phyloP scores from a whole-genome alignment of 2,888 invertebrate species.

The Orgyia antiqua region DNA sequence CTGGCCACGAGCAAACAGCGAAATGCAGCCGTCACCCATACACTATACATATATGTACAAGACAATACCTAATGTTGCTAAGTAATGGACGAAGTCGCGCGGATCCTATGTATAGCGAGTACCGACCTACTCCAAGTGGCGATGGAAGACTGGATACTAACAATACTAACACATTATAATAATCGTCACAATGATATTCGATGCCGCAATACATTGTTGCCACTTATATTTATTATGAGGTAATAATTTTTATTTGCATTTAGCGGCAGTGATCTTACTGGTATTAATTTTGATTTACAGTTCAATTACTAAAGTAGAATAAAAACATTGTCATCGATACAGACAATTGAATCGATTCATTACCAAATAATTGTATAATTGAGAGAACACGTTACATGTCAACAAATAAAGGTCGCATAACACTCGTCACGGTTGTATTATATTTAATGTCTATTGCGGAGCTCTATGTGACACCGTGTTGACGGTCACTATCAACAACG shows the following conservation, averaged over 20 bases:
- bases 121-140: slow-evolving; percentile 19
- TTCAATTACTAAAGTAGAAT: too few relatives aligned
- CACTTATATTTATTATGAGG: slow-evolving; percentile 39
- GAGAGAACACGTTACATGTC: too few relatives aligned
- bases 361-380: too few relatives aligned
- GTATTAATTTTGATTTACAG: background rate
- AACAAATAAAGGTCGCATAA: background rate
- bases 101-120: slow-evolving; percentile 32
- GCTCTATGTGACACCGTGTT: too few relatives aligned
- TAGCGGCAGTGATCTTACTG: slow-evolving; percentile 37
- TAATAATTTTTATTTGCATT: slow-evolving; percentile 27
- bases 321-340: background rate
- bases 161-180: slow-evolving; percentile 27
- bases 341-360: background rate
- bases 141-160: slow-evolving; percentile 62
- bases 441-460: too few relatives aligned
- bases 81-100: slow-evolving; percentile 58
- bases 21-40: slow-evolving; percentile 23
- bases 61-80: slow-evolving; percentile 50
- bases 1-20: slow-evolving; percentile 26
- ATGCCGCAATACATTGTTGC: slow-evolving; percentile 26
- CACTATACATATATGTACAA: slow-evolving; percentile 50
- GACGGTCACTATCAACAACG: too few relatives aligned
- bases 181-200: slow-evolving; percentile 19
- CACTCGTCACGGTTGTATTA: too few relatives aligned